These are phyloP conservation scores for Drosophila falleni DNA, from an alignment of 2,888 invertebrate species.

Conservation along the genomic window DNA sequence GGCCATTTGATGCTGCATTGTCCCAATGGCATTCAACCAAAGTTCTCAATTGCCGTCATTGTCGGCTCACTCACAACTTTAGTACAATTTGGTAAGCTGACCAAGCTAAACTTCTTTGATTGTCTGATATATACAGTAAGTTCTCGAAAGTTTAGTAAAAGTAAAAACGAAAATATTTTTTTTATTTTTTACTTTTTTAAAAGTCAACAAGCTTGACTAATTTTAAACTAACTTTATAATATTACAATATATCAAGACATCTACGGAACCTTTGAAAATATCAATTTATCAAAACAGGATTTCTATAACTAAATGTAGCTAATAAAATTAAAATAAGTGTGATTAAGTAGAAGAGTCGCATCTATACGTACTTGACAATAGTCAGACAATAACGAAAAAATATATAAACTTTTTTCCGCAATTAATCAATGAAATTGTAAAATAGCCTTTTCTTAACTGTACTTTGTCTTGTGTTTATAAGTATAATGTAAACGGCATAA, in stretches of 20 bases:
- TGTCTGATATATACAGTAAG: not conserved
- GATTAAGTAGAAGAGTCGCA: too few species aligned
- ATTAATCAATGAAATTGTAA: constrained; percentile 31
- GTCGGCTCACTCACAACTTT: constrained; percentile 40
- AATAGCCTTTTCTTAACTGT: constrained; percentile 24
- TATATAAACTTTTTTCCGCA: constrained; percentile 3
- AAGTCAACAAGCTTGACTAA: too few species aligned
- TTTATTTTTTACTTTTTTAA: too few species aligned
- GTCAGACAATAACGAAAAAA: too few species aligned
- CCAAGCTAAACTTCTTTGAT: constrained; percentile 39
- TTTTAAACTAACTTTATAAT: too few species aligned
- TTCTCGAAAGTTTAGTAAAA: not conserved
- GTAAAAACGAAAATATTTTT: too few species aligned
- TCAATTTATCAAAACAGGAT: too few species aligned
- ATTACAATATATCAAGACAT: too few species aligned
- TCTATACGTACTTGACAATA: too few species aligned
- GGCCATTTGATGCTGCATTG: constrained; percentile 68
- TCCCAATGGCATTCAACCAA: constrained; percentile 63
- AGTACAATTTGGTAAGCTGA: constrained; percentile 22
- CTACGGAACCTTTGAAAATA: too few species aligned
- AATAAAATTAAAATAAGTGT: too few species aligned
- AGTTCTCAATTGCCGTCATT: constrained; percentile 60
- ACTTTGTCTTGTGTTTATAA: constrained; percentile 14
- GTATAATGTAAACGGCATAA: constrained; percentile 19
- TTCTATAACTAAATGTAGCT: too few species aligned